Percentiles rank a stretch among this genome's conserved stretches.
phyloP scores from a whole-genome alignment of 2,888 invertebrate genomes.

The Drosophila pegasa region DNA sequence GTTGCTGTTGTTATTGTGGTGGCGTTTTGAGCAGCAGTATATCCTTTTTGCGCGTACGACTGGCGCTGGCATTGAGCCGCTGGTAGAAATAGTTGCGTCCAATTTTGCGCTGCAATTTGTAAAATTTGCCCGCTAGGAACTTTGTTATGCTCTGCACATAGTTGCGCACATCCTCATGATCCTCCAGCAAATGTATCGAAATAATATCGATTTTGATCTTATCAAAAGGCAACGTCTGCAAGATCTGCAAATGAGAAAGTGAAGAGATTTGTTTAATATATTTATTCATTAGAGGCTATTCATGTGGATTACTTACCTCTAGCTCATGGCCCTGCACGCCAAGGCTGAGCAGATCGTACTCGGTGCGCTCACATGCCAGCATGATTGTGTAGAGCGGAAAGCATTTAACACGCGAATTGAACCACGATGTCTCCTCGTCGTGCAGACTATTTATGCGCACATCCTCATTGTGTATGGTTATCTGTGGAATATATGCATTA shows the following conservation, averaged over 20 bases:
- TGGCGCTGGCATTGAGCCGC: constrained; percentile 75
- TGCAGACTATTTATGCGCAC: constrained; percentile 86
- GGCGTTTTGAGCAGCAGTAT: constrained; percentile 78
- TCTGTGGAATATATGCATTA: constrained; percentile 75
- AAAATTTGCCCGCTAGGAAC: constrained; percentile 84
- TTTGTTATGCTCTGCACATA: constrained; percentile 84
- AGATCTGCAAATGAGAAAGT: constrained; percentile 69
- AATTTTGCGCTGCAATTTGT: constrained; percentile 83
- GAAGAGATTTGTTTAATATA: not conserved
- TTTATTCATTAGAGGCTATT: not conserved
- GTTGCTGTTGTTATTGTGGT: constrained; percentile 52
- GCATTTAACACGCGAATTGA: constrained; percentile 92
- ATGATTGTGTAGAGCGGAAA: constrained; percentile 93
- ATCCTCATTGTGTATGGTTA: constrained; percentile 85
- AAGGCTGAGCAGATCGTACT: constrained; percentile 90
- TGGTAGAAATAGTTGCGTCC: constrained; percentile 84
- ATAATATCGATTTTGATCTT: constrained; percentile 84
- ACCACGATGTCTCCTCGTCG: constrained; percentile 87
- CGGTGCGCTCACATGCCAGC: constrained; percentile 90
- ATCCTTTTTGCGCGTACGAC: constrained; percentile 84
- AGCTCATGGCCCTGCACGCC: constrained; percentile 85
- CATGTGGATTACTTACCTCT: constrained; percentile 73
- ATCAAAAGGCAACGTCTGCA: constrained; percentile 85
- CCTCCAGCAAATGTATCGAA: constrained; percentile 84
- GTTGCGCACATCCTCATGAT: constrained; percentile 80